These are phyloP conservation scores for Ariopsis seemanni DNA, from an alignment of 2,113 vertebrate species.

Conservation along the genomic window DNA sequence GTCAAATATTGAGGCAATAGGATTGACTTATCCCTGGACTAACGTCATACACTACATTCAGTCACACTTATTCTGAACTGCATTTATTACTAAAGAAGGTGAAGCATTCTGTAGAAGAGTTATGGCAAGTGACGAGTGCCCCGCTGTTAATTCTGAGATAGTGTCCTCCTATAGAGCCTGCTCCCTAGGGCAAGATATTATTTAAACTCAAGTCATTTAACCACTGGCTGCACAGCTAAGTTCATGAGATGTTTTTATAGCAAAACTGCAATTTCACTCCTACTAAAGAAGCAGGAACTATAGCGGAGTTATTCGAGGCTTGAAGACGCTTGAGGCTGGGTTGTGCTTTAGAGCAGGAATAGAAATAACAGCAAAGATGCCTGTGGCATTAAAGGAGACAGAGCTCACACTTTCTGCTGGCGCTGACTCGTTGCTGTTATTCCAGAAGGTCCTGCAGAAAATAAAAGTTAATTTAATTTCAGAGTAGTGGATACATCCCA, in stretches of 20 bases:
- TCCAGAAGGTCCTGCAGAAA: slow-evolving; percentile 73
- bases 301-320: slow-evolving; percentile 15
- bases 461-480: background rate
- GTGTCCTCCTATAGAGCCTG: background rate
- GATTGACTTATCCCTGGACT: slow-evolving; percentile 3
- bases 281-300: slow-evolving; percentile 41
- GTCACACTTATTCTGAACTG: background rate
- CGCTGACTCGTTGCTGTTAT: slow-evolving; percentile 57
- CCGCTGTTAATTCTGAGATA: slow-evolving; percentile 7
- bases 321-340: slow-evolving; percentile 31
- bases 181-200: background rate
- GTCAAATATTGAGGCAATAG: background rate
- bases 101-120: slow-evolving; percentile 25
- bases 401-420: slow-evolving; percentile 35
- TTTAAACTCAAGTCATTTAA: slow-evolving; percentile 17
- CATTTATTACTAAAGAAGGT: background rate
- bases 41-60: background rate
- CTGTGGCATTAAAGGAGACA: slow-evolving; percentile 36
- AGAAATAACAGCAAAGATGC: slow-evolving; percentile 43
- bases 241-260: slow-evolving; percentile 23
- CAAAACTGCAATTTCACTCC: slow-evolving; percentile 17
- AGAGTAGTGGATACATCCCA: background rate
- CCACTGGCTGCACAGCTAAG: slow-evolving; percentile 27
- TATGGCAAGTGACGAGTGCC: slow-evolving; percentile 1
- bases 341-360: slow-evolving; percentile 50